Percentiles rank a stretch among this genome's conserved stretches.
phyloP scores from a whole-genome alignment of 2,888 invertebrate species.

The Mantis religiosa region DNA sequence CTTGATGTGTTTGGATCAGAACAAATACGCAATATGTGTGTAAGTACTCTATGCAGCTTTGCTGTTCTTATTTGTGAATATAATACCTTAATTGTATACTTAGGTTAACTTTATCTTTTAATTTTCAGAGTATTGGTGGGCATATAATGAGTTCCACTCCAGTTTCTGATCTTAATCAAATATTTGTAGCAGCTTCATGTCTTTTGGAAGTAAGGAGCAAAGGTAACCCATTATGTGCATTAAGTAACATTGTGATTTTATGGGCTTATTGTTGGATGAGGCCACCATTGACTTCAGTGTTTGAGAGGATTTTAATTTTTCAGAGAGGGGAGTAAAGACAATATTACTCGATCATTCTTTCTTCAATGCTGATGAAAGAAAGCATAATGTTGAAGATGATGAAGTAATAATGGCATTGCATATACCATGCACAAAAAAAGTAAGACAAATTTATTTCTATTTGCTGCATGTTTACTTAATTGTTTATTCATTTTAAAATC shows the following conservation, averaged over 20 bases:
- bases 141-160: conserved; percentile 96
- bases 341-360: conserved; percentile 72
- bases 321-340: conserved; percentile 50
- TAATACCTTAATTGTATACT: neutral
- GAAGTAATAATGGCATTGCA: conserved; percentile 76
- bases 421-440: conserved; percentile 66
- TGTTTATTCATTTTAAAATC: neutral
- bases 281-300: neutral
- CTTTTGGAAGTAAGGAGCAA: conserved; percentile 59
- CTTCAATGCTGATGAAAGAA: conserved; percentile 76
- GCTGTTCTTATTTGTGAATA: neutral
- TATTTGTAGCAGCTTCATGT: conserved; percentile 74
- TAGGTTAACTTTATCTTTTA: neutral
- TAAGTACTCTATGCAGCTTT: conserved; percentile 38
- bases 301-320: neutral
- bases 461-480: neutral
- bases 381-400: conserved; percentile 57
- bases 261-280: neutral
- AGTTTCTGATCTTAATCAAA: conserved; percentile 91
- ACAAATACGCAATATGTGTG: conserved; percentile 90
- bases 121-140: conserved; percentile 70
- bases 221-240: conserved; percentile 31
- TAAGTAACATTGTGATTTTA: neutral
- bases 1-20: conserved; percentile 92
- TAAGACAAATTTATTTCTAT: conserved; percentile 28